phyloP scores from a whole-genome alignment of 2,888 invertebrate genomes.

The Cynaeus angustus region DNA sequence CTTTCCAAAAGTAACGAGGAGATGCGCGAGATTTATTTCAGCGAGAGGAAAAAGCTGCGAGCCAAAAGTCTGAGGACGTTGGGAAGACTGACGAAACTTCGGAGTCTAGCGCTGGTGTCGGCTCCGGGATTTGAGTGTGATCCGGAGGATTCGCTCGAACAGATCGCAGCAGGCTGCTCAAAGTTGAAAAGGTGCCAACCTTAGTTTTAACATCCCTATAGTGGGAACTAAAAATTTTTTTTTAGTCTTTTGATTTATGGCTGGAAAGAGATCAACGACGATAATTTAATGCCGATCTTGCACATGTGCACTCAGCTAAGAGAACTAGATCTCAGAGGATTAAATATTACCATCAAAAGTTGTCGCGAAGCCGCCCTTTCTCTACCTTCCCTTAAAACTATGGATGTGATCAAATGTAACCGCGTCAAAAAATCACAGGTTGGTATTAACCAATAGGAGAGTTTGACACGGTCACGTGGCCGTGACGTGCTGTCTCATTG shows the following conservation, averaged over 20 bases:
- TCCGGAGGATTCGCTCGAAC: slow-evolving; percentile 63
- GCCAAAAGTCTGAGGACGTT: slow-evolving; percentile 60
- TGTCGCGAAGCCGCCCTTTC: slow-evolving; percentile 63
- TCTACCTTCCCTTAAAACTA: slow-evolving; percentile 58
- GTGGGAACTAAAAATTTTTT: no score
- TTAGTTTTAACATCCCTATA: slow-evolving; percentile 33
- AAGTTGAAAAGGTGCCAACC: slow-evolving; percentile 59
- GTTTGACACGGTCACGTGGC: no score
- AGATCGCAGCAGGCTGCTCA: slow-evolving; percentile 62
- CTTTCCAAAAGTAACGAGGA: slow-evolving; percentile 58
- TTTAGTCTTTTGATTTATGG: slow-evolving; percentile 60
- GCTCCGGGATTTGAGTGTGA: slow-evolving; percentile 60
- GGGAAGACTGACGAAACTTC: slow-evolving; percentile 60
- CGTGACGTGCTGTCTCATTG: no score
- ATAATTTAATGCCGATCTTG: slow-evolving; percentile 61
- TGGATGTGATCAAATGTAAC: slow-evolving; percentile 61
- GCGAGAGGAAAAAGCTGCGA: slow-evolving; percentile 59
- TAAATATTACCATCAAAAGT: slow-evolving; percentile 63
- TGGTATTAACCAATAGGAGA: slow-evolving; percentile 5
- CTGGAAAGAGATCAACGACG: slow-evolving; percentile 63
- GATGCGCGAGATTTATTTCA: slow-evolving; percentile 60
- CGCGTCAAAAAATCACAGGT: slow-evolving; percentile 62
- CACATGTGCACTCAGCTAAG: slow-evolving; percentile 61
- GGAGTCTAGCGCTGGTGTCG: slow-evolving; percentile 58
- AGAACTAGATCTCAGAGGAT: slow-evolving; percentile 59